Percentiles rank a stretch among this genome's conserved stretches.
phyloP scores from a whole-genome alignment of 2,888 invertebrate genomes.

The Elegia similella region DNA sequence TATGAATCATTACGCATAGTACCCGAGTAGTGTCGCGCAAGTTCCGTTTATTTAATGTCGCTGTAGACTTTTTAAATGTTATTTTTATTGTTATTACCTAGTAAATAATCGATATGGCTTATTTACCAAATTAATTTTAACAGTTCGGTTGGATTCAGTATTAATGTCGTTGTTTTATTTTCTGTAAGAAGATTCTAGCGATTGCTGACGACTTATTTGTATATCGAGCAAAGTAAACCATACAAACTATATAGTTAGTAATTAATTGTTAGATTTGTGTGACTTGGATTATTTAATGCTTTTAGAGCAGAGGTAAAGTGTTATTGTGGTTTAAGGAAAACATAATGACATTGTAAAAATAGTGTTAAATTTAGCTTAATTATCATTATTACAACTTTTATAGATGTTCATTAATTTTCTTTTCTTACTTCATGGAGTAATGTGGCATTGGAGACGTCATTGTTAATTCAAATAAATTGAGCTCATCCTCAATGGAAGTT shows the following conservation, averaged over 20 bases:
- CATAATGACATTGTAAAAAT: conserved; percentile 82
- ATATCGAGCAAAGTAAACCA: conserved; percentile 79
- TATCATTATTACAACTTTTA: conserved; percentile 81
- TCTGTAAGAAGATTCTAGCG: conserved; percentile 54
- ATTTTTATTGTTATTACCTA: conserved; percentile 66
- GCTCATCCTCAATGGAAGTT: conserved; percentile 77
- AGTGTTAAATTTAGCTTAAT: conserved; percentile 81
- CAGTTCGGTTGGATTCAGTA: conserved; percentile 76
- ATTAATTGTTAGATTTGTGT: conserved; percentile 82
- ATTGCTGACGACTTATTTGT: conserved; percentile 72
- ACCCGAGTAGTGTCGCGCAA: conserved; percentile 71
- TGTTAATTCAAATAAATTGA: conserved; percentile 81
- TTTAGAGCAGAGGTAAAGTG: conserved; percentile 79
- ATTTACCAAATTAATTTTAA: conserved; percentile 76
- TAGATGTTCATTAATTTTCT: conserved; percentile 80
- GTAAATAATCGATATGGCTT: conserved; percentile 65
- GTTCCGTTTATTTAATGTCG: conserved; percentile 56
- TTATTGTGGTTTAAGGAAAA: conserved; percentile 80
- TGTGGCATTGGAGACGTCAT: conserved; percentile 81
- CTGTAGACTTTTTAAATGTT: conserved; percentile 55
- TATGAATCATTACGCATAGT: conserved; percentile 54
- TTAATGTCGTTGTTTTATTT: conserved; percentile 69
- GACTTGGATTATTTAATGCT: conserved; percentile 80
- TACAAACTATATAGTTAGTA: conserved; percentile 79
- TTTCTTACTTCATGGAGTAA: conserved; percentile 80